phyloP scores from a whole-genome alignment of 1,140 invertebrate genomes.

The Atopsyche davidsoni region DNA sequence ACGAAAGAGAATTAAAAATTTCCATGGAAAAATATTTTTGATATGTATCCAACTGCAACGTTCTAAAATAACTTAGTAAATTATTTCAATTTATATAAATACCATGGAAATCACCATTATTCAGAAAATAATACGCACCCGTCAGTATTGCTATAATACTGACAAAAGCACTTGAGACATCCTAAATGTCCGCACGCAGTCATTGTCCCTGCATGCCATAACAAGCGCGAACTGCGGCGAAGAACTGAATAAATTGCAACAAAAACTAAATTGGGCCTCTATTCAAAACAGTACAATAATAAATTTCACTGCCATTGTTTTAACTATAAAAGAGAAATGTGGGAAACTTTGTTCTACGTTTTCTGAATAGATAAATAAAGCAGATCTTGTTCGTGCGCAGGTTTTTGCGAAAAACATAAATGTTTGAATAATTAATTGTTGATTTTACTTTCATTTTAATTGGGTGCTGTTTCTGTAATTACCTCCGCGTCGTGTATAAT shows the following conservation, averaged over 20 bases:
- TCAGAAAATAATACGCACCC: too few species aligned
- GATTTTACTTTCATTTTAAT: conserved; percentile 20
- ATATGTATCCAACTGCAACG: too few species aligned
- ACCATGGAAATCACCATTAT: too few species aligned
- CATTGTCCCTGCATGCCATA: too few species aligned
- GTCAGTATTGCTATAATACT: too few species aligned
- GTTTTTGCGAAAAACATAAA: background rate
- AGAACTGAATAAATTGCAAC: conserved; percentile 22
- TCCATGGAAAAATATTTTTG: too few species aligned
- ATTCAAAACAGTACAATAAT: conserved; percentile 25
- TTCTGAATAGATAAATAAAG: conserved; percentile 13
- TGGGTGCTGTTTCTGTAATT: conserved; percentile 2
- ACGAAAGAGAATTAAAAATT: too few species aligned
- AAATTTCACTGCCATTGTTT: conserved; percentile 30
- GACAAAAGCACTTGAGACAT: too few species aligned
- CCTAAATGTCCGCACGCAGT: too few species aligned
- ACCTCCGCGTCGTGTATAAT: background rate
- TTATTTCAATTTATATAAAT: too few species aligned
- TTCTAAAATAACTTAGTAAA: too few species aligned
- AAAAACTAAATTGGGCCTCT: conserved; percentile 27
- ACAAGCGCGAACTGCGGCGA: conserved; percentile 4
- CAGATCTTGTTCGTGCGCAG: background rate
- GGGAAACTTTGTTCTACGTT: conserved; percentile 16
- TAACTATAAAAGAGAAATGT: conserved; percentile 28
- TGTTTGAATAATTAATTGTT: conserved; percentile 15